Evolutionary conservation across 2,113 vertebrate genomes (phyloP).

Genomic region (Nesoenas mayeri): DNA sequence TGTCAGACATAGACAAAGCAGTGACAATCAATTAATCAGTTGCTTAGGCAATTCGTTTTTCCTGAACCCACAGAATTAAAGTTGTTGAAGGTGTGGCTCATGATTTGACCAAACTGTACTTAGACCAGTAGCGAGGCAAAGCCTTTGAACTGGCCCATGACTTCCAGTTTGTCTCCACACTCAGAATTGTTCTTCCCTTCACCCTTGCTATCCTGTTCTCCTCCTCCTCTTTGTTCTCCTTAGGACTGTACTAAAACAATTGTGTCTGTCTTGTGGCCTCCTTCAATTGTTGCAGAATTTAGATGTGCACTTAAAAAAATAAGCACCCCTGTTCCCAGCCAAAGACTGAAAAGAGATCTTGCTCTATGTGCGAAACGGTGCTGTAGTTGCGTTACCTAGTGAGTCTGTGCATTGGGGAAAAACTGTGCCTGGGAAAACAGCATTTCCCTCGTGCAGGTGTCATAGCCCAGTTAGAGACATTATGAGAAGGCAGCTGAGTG

Average conservation of each 20-base stretch:
- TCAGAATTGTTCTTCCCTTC: not conserved
- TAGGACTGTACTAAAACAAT: not conserved
- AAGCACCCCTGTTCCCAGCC: not conserved
- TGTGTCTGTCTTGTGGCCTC: not conserved
- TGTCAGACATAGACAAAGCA: not conserved
- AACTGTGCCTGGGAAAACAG: not conserved
- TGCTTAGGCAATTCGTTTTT: not conserved
- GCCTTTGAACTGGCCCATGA: not conserved
- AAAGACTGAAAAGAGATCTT: not conserved
- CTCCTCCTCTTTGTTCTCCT: not conserved
- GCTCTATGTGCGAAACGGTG: not conserved
- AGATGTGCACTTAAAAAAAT: not conserved
- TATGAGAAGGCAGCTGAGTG: not conserved
- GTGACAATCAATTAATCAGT: no score
- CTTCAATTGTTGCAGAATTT: not conserved
- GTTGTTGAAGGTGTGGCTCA: not conserved
- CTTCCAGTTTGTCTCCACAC: not conserved
- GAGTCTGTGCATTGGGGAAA: not conserved
- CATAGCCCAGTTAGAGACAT: not conserved
- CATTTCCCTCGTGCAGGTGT: not conserved
- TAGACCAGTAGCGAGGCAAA: not conserved
- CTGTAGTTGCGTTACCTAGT: not conserved
- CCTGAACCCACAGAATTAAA: not conserved
- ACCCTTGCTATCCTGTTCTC: not conserved
- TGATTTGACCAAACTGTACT: not conserved